Base-by-base conservation (phyloP, 2,888 invertebrate genomes). In the Notocelia uddmanniana region DNA sequence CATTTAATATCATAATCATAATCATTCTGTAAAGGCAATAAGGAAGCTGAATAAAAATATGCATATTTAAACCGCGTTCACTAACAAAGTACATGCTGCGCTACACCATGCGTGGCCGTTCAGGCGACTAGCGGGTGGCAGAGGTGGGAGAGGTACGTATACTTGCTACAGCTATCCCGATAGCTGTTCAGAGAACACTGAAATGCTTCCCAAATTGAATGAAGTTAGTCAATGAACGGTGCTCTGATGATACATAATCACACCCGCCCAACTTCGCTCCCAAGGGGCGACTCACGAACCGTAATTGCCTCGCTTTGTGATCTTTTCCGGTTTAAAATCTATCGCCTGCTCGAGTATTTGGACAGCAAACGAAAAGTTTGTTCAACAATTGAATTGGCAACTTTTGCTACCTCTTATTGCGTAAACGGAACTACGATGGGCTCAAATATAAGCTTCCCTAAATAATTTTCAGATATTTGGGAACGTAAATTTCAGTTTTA, bases 281-380 rank as follows among this genome's bases (percentile, higher is more conserved):
- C 60, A 1, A 48, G 48, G 48, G 60, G 18, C 48, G 18, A 62
- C 11, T 26, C 23, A n/a, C n/a, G 11, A 48, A 6, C 26, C 48
- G 60, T 62, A 62, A 62, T 62, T 62, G 45, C 60, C 60, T 18
- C 60, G 60, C 62, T 50, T 62, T 62, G 50, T 62, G 50, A 62
- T 62, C 62, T 62, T 19, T 31, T 18, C 19, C 13, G 62, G 50
- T 50, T 50, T 19, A 50, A 41, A 63, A 63, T 63, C 34, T 63
- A 50, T 34, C 31, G 50, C 31, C 19, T 34, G 19, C 26, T 13
- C 31, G 50, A 19, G 34, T 21, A 63, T 50, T 63, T 60, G 45
- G n/a, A 60, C 45, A 41, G 60, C 37, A 1, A 15, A 23, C 45
- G 15, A 45, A 60, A 26, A 23, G 26, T 54, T 54, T 5, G 31